Evolutionary conservation across 2,113 vertebrate species (phyloP), one percentile per base, ranked within the genome.

Genomic region (Nesoenas mayeri): DNA sequence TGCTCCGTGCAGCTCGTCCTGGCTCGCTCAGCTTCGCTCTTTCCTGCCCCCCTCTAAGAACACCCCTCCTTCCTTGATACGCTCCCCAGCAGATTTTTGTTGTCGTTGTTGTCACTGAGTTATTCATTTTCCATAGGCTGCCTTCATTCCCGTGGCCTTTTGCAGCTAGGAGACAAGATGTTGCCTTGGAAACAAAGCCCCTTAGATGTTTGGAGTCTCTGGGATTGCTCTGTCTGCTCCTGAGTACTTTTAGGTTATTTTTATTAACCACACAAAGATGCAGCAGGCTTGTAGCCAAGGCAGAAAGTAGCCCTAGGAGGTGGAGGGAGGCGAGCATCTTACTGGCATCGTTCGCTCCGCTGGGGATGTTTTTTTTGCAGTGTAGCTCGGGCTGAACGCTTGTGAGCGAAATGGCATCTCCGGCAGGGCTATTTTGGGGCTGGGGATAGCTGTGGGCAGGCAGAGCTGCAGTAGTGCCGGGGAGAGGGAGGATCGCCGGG

Each of bases 171-270:
- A 98, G 95, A 98, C 97, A 93, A 89, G 96, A 70, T 58, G 98
- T 98, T 98, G 91, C 98, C 98, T 97, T 97, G 97, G 98, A 92
- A 98, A 98, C 97, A 94, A 95, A 97, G 92, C 97, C 98, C 97
- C 95, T 97, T 97, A 86, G 94, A 96, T 97, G 95, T 82, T 96
- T 96, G 94, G 95, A 96, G 95, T 94, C 95, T 97, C 96, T 96
- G 56, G 93, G 88, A 96, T 95, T 94, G 89, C 94, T 87, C 77
- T 82, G 77, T 85, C 91, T 88, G 85, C 91, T 94, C 95, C 91
- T 11, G 15, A 94, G 93, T 89, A 88, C 85, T 97, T 96, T 89
- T 93, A 42, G 79, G 87, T 89, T 84, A 93, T 95, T 96, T 83
- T 97, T 92, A 93, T 91, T 88, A 95, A 67, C 60, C 82, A 56